phyloP scores from a whole-genome alignment of 2,113 vertebrate genomes.

The Lanius collurio region DNA sequence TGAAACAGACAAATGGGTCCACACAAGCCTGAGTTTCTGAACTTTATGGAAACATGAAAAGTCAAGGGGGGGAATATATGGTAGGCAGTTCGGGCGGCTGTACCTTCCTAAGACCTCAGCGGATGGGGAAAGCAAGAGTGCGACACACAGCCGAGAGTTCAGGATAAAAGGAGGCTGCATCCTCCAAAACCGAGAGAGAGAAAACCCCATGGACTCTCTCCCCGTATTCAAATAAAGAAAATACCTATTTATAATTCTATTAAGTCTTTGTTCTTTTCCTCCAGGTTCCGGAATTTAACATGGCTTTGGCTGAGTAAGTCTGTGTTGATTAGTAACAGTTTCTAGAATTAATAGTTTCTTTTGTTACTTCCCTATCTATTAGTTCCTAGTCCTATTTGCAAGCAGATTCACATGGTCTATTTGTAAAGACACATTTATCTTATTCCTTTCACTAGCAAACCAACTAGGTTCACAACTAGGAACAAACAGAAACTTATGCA shows the following conservation, averaged over 20 bases:
- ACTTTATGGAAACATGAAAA: background rate
- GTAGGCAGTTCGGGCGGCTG: background rate
- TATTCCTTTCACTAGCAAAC: background rate
- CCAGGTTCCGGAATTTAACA: background rate
- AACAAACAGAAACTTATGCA: background rate
- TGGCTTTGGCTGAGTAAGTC: background rate
- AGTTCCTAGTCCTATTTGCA: background rate
- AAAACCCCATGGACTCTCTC: background rate
- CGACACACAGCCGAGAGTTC: no score
- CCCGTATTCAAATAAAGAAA: background rate
- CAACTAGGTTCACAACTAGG: background rate
- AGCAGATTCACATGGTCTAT: background rate
- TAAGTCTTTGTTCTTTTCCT: background rate
- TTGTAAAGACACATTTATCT: background rate
- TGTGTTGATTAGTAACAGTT: background rate
- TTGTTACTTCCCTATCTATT: background rate
- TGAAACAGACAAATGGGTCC: background rate
- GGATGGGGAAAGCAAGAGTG: background rate
- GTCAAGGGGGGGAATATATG: background rate
- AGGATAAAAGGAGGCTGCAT: background rate
- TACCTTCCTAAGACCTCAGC: background rate
- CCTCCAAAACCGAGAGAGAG: background rate
- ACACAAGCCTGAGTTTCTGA: background rate
- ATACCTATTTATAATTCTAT: background rate
- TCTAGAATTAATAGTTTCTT: background rate